Conservation (phyloP, 2,888 invertebrate species). For the Drosophila subsilvestris region DNA sequence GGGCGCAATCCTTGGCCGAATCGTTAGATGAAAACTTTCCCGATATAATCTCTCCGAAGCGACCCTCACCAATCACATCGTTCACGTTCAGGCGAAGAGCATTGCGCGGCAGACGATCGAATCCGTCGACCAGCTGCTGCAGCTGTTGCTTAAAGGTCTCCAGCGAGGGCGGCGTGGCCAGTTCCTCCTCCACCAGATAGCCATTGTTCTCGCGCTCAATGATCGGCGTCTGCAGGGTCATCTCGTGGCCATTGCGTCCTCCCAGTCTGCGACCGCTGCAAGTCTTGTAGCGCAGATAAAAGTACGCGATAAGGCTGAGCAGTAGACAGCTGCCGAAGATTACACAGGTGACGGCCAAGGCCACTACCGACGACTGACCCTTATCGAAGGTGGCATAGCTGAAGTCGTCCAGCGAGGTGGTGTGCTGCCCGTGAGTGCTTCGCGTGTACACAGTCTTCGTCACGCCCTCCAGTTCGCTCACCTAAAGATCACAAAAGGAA, state of each 20-base stretch:
- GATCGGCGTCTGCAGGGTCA: slow-evolving; percentile 91
- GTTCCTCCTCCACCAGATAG: slow-evolving; percentile 90
- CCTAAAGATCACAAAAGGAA: slow-evolving; percentile 39
- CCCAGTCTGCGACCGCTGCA: slow-evolving; percentile 74
- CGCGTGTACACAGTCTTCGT: slow-evolving; percentile 88
- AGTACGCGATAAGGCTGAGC: slow-evolving; percentile 86
- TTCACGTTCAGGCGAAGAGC: slow-evolving; percentile 89
- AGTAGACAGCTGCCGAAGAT: slow-evolving; percentile 88
- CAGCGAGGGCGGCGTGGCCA: slow-evolving; percentile 89
- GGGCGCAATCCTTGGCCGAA: slow-evolving; percentile 83
- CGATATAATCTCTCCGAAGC: slow-evolving; percentile 91
- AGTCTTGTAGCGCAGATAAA: slow-evolving; percentile 84
- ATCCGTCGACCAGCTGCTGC: slow-evolving; percentile 87
- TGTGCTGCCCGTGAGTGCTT: slow-evolving; percentile 84
- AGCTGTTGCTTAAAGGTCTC: slow-evolving; percentile 88
- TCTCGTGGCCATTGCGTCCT: slow-evolving; percentile 86
- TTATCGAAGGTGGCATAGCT: slow-evolving; percentile 79
- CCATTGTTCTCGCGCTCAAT: slow-evolving; percentile 91
- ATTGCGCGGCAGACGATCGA: slow-evolving; percentile 87
- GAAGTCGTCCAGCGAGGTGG: slow-evolving; percentile 74
- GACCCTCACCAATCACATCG: slow-evolving; percentile 89
- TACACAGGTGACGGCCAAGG: slow-evolving; percentile 88
- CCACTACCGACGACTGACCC: slow-evolving; percentile 82
- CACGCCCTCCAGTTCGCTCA: slow-evolving; percentile 86
- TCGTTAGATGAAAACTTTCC: slow-evolving; percentile 86